Evolutionary conservation across 2,797 vertebrate species (phyloP), one percentile per base, ranked within the genome.

Genomic region (Spinibarbus caldwelli): DNA sequence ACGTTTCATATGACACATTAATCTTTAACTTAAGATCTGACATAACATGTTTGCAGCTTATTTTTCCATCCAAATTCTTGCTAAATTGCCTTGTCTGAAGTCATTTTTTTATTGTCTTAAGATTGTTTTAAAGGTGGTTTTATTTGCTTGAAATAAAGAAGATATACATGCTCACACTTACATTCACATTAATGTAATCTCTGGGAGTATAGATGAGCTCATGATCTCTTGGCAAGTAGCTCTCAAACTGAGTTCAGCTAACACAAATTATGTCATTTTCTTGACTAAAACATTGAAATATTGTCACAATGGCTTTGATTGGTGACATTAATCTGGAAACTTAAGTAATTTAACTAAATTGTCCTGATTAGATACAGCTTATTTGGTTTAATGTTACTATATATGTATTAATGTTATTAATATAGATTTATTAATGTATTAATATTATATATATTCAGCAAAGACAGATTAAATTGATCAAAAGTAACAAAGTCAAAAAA

Each of bases 201-300:
- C 83, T 80, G 89, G 86, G 89, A 88, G 76, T 88, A 86, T 76
- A 52, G 84, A 80, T 91, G 89, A 89, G 91, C 91, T 92, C 86
- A 92, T n/a, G n/a, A n/a, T 90, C 87, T 90, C 83, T 91, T 88
- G 92, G 90, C 90, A 91, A 93, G 89, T 90, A 89, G 86, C 87
- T 90, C 88, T 86, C 89, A 92, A 92, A 91, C 71, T 91, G 88
- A 91, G 88, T 90, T 90, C 85, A 90, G 86, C 72, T 89, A 87
- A 88, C 91, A 91, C 91, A 91, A 89, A 93, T 91, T 91, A 91
- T 92, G 92, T 92, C 88, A 94, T 93, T 89, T 34, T 90, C 88
- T 91, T 85, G 86, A 88, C 87, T 86, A 88, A 89, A 90, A 85
- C 82, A 66, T 17, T 83, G 45, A 52, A 87, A 89, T 85, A 92